Base-by-base conservation (phyloP, 2,888 invertebrate genomes). In the Steinernema scapterisci region DNA sequence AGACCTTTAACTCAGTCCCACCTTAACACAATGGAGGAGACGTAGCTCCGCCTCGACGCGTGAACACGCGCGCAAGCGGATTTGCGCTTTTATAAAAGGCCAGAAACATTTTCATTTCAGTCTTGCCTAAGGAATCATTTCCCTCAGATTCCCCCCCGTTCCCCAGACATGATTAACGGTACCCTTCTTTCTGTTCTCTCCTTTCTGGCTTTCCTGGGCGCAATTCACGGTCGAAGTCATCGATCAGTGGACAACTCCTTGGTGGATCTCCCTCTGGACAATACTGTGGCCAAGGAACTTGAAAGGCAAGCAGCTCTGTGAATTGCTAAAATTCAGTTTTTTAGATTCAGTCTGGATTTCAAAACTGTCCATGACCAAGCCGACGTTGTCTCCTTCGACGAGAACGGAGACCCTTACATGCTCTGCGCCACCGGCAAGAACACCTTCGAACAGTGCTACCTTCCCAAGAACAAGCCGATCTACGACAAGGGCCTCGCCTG, bases 81-180 rank as follows among this genome's bases (percentile, higher is more conserved):
- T 63, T 63, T 27, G 63, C 63, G 63, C 63, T 25, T 27, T 63
- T 31, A 25, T 63, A 63, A 63, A 63, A 63, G 63, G 63, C 31
- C 5, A 13, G 38, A 7, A 63, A 63, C 63, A 38, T 7, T 27
- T 63, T 27, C 11, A 38, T 1, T 25, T 3, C 3, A 11, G 25
- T 31, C 38, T 38, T 38, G 38, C 31, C 11, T 16, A 27, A 63
- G 63, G 38, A 63, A 63, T 31, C 38, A n/a, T 27, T 27, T n/a
- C 13, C 31, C 9, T 27, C 31, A 16, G 38, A 38, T 38, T 38
- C 38, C 9, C 23, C 25, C n/a, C 13, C 48, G 9, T 3, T 19
- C 48, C 13, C 21, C 52, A 52, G 5, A 19, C 3, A 27, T 19
- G 63, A 63, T 31, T 16, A 63, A 63, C 63, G 23, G 16, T 25